Evolutionary conservation across 2,113 vertebrate species (phyloP).

Genomic region (Clinocottus analis): DNA sequence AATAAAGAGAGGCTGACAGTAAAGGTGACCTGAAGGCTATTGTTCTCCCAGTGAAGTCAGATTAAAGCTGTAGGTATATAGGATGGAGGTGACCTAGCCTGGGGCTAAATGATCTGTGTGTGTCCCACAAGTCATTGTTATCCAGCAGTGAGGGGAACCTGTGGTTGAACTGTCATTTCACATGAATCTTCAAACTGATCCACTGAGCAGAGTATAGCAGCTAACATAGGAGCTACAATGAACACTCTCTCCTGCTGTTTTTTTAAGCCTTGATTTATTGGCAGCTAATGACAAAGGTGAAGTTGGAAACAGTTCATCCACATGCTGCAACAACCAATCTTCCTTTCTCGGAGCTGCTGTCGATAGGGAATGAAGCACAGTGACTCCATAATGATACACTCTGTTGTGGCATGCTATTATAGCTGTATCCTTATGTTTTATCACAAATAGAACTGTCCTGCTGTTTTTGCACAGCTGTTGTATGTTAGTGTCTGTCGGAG

Average conservation of each 20-base stretch:
- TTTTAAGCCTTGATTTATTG: constrained; percentile 34
- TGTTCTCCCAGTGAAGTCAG: constrained; percentile 54
- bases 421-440: constrained; percentile 38
- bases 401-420: constrained; percentile 33
- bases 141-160: constrained; percentile 41
- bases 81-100: constrained; percentile 62
- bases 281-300: constrained; percentile 47
- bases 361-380: constrained; percentile 1
- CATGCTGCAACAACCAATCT: constrained; percentile 18
- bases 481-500: constrained; percentile 33
- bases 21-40: constrained; percentile 62
- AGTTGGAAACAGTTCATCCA: constrained; percentile 7
- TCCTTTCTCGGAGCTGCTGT: constrained; percentile 19
- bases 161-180: constrained; percentile 49
- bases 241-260: constrained; percentile 38
- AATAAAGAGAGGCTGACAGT: constrained; percentile 55
- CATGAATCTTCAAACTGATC: constrained; percentile 43
- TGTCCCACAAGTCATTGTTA: constrained; percentile 65
- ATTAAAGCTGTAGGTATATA: constrained; percentile 63
- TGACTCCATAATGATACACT: constrained; percentile 49
- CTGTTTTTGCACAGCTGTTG: constrained; percentile 43
- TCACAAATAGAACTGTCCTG: constrained; percentile 36
- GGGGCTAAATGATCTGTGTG: constrained; percentile 53
- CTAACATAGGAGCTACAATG: constrained; percentile 25
- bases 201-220: constrained; percentile 23